A percentile compares a stretch with the other conserved stretches of the same genome.
These are phyloP conservation scores for Pangasius djambal DNA, from an alignment of 2,797 vertebrate species.

Conservation along the genomic window DNA sequence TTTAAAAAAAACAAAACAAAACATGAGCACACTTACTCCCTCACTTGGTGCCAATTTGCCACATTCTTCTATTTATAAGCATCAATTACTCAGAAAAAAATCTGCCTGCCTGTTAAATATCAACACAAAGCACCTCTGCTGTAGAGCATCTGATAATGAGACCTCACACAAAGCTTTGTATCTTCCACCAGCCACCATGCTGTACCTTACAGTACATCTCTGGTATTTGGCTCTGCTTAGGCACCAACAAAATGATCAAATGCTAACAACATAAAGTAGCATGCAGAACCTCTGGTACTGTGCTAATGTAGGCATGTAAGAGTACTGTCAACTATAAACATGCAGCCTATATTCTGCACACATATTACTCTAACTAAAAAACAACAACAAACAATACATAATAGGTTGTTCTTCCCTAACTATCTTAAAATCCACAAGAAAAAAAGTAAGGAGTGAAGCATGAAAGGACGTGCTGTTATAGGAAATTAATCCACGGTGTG, in stretches of 20 bases:
- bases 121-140: conserved; percentile 73
- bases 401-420: background rate
- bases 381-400: background rate
- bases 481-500: background rate
- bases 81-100: conserved; percentile 79
- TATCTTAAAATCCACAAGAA: background rate
- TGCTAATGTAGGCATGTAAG: background rate
- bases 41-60: conserved; percentile 77
- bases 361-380: background rate
- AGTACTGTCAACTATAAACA: background rate
- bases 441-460: background rate
- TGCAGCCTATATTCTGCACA: background rate
- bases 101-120: conserved; percentile 72
- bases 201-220: conserved; percentile 23
- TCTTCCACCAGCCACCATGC: conserved; percentile 60
- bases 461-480: background rate
- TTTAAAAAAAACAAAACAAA: conserved; percentile 25
- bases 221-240: background rate
- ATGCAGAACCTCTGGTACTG: background rate
- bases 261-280: background rate
- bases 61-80: conserved; percentile 84
- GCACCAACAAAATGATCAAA: conserved; percentile 8
- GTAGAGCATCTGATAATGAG: conserved; percentile 78
- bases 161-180: conserved; percentile 79
- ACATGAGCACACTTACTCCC: conserved; percentile 68